A percentile compares a stretch with the other conserved stretches of the same genome.
Conservation (phyloP, 2,797 vertebrate species). For the Epinephelus awoara region DNA sequence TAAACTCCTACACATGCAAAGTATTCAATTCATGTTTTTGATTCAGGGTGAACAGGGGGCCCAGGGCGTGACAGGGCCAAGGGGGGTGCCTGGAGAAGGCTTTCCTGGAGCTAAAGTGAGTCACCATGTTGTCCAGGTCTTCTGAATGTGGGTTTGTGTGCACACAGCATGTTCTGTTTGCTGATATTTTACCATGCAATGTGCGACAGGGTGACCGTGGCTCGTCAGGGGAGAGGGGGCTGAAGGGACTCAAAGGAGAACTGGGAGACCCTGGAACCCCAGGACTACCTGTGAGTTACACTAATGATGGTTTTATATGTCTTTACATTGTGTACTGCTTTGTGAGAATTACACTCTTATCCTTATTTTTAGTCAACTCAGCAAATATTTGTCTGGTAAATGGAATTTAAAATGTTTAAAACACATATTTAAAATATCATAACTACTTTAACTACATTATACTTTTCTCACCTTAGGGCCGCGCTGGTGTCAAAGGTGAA, state of each 20-base stretch:
- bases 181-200: not conserved
- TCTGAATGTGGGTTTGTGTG: not conserved
- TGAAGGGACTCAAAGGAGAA: conserved; percentile 90
- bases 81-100: conserved; percentile 91
- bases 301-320: not conserved
- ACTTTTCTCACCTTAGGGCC: conserved; percentile 79
- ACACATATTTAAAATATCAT: not conserved
- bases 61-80: conserved; percentile 90
- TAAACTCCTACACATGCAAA: not conserved
- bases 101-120: conserved; percentile 91
- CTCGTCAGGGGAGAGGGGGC: conserved; percentile 87
- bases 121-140: not conserved
- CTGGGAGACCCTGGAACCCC: conserved; percentile 87
- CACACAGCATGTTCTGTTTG: not conserved
- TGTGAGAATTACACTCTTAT: not conserved
- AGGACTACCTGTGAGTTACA: conserved; percentile 87
- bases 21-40: conserved; percentile 1
- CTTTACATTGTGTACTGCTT: not conserved
- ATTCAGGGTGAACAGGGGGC: conserved; percentile 90
- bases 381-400: not conserved
- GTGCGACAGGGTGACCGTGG: conserved; percentile 89
- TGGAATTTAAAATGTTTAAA: not conserved
- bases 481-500: conserved; percentile 89
- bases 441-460: not conserved
- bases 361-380: not conserved